Conservation (phyloP, 2,888 invertebrate genomes). For the Phorcus lineatus region DNA sequence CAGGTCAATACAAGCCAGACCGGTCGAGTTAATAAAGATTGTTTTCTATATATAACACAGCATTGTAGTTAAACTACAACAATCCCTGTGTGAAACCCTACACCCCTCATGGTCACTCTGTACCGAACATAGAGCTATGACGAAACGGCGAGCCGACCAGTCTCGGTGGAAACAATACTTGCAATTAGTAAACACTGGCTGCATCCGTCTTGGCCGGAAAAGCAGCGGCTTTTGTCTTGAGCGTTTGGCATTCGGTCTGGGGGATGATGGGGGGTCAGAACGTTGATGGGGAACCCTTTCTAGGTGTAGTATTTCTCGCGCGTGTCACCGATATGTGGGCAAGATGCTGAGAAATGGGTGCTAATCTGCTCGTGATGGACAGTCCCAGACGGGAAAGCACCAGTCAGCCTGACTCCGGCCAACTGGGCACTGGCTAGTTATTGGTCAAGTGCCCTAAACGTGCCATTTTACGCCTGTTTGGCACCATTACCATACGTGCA, state of each 20-base stretch:
- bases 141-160: background rate
- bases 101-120: background rate
- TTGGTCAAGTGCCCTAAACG: background rate
- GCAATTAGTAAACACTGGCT: constrained; percentile 18
- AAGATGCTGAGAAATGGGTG: background rate
- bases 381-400: background rate
- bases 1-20: no score
- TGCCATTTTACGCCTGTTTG: background rate
- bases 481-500: no score
- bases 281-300: background rate
- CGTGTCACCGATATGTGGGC: constrained; percentile 5
- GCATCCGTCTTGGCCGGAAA: constrained; percentile 13
- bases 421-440: background rate
- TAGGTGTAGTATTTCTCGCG: constrained; percentile 13
- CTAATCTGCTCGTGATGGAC: background rate
- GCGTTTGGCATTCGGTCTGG: background rate
- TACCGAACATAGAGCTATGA: background rate
- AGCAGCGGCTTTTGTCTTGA: constrained; percentile 12
- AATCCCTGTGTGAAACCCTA: background rate
- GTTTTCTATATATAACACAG: no score
- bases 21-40: no score
- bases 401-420: background rate
- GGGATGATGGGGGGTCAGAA: background rate
- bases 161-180: constrained; percentile 12
- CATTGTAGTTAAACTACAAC: no score